Evolutionary conservation across 2,113 vertebrate species (phyloP).

Genomic region (Erythrolamprus reginae): DNA sequence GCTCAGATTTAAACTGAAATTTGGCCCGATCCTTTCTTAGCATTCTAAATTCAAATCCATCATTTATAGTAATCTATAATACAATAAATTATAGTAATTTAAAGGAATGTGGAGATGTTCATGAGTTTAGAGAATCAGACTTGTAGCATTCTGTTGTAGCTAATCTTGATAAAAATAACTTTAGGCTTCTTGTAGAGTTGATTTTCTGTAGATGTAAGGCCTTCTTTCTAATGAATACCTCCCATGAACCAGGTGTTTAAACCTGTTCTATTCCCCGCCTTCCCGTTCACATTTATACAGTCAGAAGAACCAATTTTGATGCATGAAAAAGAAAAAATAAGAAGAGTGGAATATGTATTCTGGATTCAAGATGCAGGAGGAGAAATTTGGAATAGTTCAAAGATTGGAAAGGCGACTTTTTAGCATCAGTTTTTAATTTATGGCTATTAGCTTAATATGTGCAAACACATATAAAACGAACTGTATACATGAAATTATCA

Average conservation of each 20-base stretch:
- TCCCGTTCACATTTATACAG: background rate
- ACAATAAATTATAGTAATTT: background rate
- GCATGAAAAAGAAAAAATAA: background rate
- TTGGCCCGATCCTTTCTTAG: background rate
- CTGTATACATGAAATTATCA: background rate
- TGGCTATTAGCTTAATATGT: background rate
- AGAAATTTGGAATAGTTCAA: background rate
- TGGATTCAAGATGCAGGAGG: background rate
- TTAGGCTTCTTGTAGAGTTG: background rate
- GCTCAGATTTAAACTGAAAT: background rate
- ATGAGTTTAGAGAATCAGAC: background rate
- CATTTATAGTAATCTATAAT: background rate
- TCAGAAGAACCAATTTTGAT: background rate
- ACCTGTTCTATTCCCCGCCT: background rate
- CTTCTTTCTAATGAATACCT: background rate
- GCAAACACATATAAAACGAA: background rate
- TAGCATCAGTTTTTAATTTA: background rate
- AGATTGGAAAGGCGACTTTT: background rate
- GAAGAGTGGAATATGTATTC: background rate
- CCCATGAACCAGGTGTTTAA: background rate
- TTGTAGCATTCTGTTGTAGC: background rate
- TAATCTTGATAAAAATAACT: background rate
- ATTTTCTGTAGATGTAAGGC: background rate
- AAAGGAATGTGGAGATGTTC: background rate
- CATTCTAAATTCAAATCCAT: background rate